Conservation (phyloP, 23 tunicate species). For the Phallusia fumigata region DNA sequence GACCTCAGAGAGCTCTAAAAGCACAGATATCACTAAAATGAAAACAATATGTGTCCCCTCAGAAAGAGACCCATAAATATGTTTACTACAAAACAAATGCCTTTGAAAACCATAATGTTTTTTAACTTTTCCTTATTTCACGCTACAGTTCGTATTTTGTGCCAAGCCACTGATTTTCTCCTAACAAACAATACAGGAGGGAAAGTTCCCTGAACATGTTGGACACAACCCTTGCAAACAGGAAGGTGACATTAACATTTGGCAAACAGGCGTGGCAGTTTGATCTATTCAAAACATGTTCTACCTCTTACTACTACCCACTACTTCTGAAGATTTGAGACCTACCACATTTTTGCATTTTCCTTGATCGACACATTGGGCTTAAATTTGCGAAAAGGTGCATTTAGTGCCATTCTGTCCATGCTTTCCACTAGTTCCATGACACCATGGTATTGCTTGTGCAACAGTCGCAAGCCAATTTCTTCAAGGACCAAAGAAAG, state of each 20-base stretch:
- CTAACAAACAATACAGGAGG: too few species aligned
- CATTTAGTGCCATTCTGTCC: constrained; percentile 76
- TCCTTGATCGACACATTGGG: constrained; percentile 38
- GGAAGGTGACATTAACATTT: background rate
- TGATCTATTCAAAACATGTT: constrained; percentile 8
- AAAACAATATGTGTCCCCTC: too few species aligned
- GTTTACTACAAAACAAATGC: too few species aligned
- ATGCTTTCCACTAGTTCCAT: constrained; percentile 61
- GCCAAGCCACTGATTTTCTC: too few species aligned
- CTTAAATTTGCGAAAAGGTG: constrained; percentile 65
- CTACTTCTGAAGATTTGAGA: background rate
- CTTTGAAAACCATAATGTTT: too few species aligned
- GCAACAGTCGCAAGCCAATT: constrained; percentile 45
- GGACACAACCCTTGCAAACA: background rate
- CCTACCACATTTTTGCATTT: constrained; percentile 42
- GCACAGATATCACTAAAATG: too few species aligned
- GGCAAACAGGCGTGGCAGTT: background rate
- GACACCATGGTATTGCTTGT: constrained; percentile 59
- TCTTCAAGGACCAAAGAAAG: constrained; percentile 44
- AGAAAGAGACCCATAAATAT: too few species aligned
- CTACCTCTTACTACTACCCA: too few species aligned
- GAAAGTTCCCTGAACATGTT: too few species aligned
- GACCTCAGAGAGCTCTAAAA: too few species aligned
- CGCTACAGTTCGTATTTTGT: too few species aligned
- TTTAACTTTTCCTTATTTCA: too few species aligned